Conservation (phyloP, 2,888 invertebrate genomes). For the Noctuana brunneofusca region DNA sequence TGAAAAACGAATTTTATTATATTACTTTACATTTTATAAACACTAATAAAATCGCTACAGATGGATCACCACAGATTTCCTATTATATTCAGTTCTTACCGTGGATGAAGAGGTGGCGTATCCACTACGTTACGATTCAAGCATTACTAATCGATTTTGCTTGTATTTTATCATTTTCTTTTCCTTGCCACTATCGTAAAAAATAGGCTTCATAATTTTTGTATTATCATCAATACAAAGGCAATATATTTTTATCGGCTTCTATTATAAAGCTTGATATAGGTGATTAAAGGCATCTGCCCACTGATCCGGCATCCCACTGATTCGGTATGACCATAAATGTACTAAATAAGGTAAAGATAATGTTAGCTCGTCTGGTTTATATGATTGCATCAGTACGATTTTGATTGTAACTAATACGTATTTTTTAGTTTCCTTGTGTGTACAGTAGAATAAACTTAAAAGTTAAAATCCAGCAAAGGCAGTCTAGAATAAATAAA, state of each 20-base stretch:
- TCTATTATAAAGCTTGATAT: constrained; percentile 16
- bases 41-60: background rate
- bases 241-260: constrained; percentile 25
- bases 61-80: constrained; percentile 11
- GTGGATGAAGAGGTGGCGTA: constrained; percentile 45
- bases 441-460: no score
- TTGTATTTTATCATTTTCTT: constrained; percentile 22
- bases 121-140: constrained; percentile 38
- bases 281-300: constrained; percentile 11
- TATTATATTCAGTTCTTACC: constrained; percentile 47
- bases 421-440: no score
- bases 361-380: no score
- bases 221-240: constrained; percentile 11
- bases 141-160: constrained; percentile 22
- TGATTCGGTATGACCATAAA: constrained; percentile 4
- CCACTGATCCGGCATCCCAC: constrained; percentile 10
- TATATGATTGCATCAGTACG: no score
- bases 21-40: background rate
- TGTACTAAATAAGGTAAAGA: background rate
- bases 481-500: no score
- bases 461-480: no score
- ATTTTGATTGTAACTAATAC: no score
- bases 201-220: constrained; percentile 22
- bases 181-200: constrained; percentile 4
- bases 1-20: no score